Percentiles rank a stretch among this genome's conserved stretches.
These are phyloP conservation scores for Xenops minutus DNA, from an alignment of 2,797 vertebrate species.

Conservation along the genomic window DNA sequence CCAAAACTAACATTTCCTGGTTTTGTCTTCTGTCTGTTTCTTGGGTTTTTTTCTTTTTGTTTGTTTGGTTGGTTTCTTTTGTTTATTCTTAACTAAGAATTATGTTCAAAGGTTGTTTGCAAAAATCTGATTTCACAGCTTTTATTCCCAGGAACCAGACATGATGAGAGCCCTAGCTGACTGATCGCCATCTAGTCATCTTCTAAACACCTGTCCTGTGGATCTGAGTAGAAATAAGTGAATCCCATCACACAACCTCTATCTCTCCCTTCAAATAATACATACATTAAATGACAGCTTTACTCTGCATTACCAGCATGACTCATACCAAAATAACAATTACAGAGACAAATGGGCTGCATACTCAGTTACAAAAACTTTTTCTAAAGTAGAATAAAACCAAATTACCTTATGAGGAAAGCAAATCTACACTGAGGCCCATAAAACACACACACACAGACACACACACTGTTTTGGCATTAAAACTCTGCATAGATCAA, in stretches of 20 bases:
- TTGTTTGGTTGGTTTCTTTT: neutral
- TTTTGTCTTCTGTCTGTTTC: neutral
- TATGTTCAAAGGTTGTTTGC: neutral
- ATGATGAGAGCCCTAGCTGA: neutral
- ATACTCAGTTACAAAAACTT: neutral
- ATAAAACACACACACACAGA: neutral
- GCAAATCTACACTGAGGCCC: neutral
- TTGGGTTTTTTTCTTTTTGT: neutral
- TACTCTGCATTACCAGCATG: neutral
- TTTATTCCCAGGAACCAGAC: neutral
- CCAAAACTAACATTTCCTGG: neutral
- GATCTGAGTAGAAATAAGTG: neutral
- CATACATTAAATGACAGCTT: neutral
- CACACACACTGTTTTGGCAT: slow-evolving; percentile 48
- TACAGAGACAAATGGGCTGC: neutral
- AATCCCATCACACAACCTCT: neutral
- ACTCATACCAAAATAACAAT: neutral
- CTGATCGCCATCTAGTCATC: neutral
- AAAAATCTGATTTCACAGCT: neutral
- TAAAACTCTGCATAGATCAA: slow-evolving; percentile 70
- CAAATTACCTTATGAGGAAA: neutral
- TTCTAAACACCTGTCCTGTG: neutral
- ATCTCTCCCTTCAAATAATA: neutral
- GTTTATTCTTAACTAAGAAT: neutral
- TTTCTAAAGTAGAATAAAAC: neutral